Percentiles rank a stretch among this genome's conserved stretches.
Conservation (phyloP, 2,113 vertebrate species). For the Cygnus atratus region DNA sequence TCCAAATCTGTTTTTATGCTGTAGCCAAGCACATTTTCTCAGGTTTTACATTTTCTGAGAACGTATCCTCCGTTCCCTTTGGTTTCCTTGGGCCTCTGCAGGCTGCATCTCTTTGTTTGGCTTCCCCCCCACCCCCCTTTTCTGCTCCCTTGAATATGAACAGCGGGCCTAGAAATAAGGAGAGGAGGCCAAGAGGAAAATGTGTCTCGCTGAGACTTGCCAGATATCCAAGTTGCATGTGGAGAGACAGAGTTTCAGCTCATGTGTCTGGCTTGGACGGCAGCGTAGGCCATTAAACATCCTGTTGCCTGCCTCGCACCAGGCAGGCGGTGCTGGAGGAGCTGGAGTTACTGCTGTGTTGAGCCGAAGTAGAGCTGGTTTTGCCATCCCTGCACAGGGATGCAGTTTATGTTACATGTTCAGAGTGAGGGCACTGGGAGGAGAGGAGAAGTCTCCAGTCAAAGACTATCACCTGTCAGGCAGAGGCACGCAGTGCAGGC, state of each 20-base stretch:
- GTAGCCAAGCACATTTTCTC: background rate
- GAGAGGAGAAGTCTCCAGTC: background rate
- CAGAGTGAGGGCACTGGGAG: background rate
- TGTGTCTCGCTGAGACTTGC: slow-evolving; percentile 27
- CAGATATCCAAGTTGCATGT: slow-evolving; percentile 39
- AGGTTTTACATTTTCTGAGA: background rate
- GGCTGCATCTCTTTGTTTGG: slow-evolving; percentile 1
- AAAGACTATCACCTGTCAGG: background rate
- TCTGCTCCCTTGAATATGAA: slow-evolving; percentile 15
- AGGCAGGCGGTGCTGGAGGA: background rate
- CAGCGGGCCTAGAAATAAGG: slow-evolving; percentile 21
- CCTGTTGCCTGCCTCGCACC: background rate
- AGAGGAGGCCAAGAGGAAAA: slow-evolving; percentile 54
- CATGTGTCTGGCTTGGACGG: background rate
- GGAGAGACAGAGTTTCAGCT: slow-evolving; percentile 30
- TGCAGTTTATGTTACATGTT: background rate
- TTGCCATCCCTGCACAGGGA: background rate
- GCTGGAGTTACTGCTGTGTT: rapidly evolving
- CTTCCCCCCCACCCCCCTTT: rapidly evolving
- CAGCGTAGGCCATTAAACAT: background rate
- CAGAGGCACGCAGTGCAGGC: background rate
- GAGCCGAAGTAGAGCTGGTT: background rate
- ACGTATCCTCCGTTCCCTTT: background rate
- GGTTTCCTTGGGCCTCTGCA: background rate
- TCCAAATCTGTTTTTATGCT: slow-evolving; percentile 19